These are phyloP conservation scores for Vicugna pacos DNA, from an alignment of 2,113 vertebrate genomes.

Conservation along the genomic window DNA sequence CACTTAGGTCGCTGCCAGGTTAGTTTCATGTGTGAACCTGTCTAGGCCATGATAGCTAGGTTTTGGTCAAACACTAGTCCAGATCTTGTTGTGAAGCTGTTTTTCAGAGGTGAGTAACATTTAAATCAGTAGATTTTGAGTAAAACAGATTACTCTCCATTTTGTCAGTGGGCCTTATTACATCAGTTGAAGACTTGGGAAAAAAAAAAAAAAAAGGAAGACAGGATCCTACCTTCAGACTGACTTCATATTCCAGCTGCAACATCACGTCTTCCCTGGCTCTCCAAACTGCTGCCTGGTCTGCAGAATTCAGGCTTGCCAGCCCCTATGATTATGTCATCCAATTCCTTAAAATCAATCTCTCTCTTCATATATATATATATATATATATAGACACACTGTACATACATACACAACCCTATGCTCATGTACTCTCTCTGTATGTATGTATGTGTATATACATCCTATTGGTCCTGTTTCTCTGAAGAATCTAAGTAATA, in stretches of 20 bases:
- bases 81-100: neutral
- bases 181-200: neutral
- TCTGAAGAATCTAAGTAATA: neutral
- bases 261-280: neutral
- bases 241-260: neutral
- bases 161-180: neutral
- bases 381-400: neutral
- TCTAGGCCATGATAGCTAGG: neutral
- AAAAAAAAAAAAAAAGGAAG: neutral
- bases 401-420: neutral
- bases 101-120: neutral
- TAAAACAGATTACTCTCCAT: neutral
- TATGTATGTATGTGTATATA: neutral
- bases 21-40: neutral
- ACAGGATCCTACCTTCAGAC: neutral
- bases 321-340: neutral
- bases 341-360: slow-evolving; percentile 5
- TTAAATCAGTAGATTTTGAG: slow-evolving; percentile 2
- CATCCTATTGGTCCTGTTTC: neutral
- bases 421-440: neutral
- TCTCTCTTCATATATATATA: neutral
- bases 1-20: neutral
- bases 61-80: neutral
- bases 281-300: neutral
- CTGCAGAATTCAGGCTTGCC: neutral